Base-by-base conservation (phyloP, 2,113 vertebrate genomes). In the Salminus brasiliensis region DNA sequence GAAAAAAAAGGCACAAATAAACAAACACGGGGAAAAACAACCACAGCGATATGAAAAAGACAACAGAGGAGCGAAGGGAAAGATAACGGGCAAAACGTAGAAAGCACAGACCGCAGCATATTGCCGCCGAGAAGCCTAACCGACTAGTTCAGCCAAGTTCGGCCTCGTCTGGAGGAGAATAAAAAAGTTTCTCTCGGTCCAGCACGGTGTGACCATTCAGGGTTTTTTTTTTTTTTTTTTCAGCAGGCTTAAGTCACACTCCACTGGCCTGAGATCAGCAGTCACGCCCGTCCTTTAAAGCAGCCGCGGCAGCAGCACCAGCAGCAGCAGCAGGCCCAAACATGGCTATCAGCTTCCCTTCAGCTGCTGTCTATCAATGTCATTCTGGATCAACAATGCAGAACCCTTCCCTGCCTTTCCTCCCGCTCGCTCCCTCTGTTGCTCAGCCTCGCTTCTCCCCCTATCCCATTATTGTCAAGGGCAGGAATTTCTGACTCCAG, bases 331-430 rank as follows among this genome's bases (percentile, higher is more conserved):
- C 90, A 92, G 34, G 89, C 91, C 68, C 90, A 91, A 93, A 93
- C 91, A 90, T 92, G 89, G 92, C 91, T 92, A 94, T 93, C 92
- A 93, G 93, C 89, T 92, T 93, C 89, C 90, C 89, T 91, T 92
- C 91, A 89, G 90, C 88, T 91, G 87, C 92, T 94, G 93, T 93
- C 93, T 89, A 91, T 94, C 93, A 94, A 91, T 92, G 93, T 93
- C 93, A 94, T 85, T 89, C 88, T 89, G 90, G 91, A 93, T 94
- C 93, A 94, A 92, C 93, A 94, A 93, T 92, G 92, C 92, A 93
- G 92, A 94, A 93, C 91, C 87, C 80, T 87, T 76, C 84, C 83
- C 78, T 83, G 88, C 85, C 86, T 91, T 25, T 78, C 75, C 85
- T 84, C 70, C 65, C n/a, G n/a, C 52, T 76, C 77, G 2, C 82